Base-by-base conservation (phyloP, 2,888 invertebrate species). In the Cyclophora albipunctata region DNA sequence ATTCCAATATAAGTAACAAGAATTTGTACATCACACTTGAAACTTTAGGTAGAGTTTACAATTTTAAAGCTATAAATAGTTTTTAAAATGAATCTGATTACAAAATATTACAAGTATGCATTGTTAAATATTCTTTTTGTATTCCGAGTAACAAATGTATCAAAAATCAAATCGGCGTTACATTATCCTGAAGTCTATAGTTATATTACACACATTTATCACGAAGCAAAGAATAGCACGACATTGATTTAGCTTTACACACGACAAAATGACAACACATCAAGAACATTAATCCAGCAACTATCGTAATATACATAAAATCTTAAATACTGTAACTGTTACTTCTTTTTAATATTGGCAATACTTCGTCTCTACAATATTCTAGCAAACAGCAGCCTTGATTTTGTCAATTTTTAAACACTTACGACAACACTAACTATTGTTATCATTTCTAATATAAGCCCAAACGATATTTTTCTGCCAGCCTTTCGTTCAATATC, bases 301-400 rank as follows among this genome's bases (percentile, higher is more conserved):
- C 52, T 52, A 37, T 37, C 37, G 20, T 50, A 55, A 59, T 45
- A 50, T 48, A 50, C 41, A 43, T 52, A 7, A 47, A 41, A 43
- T 52, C 54, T 50, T 54, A 37, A 48, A 42, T 54, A 59, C 42
- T 45, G 48, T 59, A 56, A 50, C 45, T 57, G 57, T 54, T 60
- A 56, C 49, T 46, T 60, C 46, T 53, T 61, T 59, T 61, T 59
- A 60, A 67, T 63, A 63, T 70, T 67, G 66, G 69, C 70, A 62
- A 62, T 58, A 58, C 57, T 61, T 55, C 57, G 2, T 43, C 34
- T 43, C 61, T 73, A 70, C 61, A 62, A 59, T 66, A 71, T 59
- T 64, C 66, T 73, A 75, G 67, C 72, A 71, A 73, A 69, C 66
- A 67, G 70, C 78, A 78, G 79, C 80, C 80, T 80, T 76, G 69